These are phyloP conservation scores for Rosalia funebris DNA, from an alignment of 2,888 invertebrate species.

Conservation along the genomic window DNA sequence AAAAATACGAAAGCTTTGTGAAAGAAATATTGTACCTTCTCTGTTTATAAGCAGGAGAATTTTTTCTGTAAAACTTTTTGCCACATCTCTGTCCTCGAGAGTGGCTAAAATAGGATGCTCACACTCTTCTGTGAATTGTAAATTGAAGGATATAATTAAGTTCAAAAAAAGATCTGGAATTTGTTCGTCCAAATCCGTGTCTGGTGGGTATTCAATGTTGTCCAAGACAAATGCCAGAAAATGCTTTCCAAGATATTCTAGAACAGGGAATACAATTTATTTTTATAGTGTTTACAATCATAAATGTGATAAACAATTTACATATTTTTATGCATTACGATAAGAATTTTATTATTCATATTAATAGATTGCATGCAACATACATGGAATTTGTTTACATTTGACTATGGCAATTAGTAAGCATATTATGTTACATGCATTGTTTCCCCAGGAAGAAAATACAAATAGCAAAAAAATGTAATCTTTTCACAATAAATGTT, in stretches of 20 bases:
- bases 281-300: not conserved
- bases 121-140: conserved; percentile 78
- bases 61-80: conserved; percentile 92
- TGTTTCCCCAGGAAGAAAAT: too few species aligned
- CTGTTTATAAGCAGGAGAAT: conserved; percentile 86
- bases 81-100: conserved; percentile 74
- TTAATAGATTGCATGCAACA: too few species aligned
- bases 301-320: too few species aligned
- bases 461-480: too few species aligned
- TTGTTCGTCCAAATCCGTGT: conserved; percentile 84
- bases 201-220: conserved; percentile 82
- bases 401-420: too few species aligned
- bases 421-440: too few species aligned
- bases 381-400: too few species aligned
- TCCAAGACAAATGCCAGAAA: conserved; percentile 85
- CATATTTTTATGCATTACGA: too few species aligned
- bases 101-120: conserved; percentile 80
- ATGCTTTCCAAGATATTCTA: conserved; percentile 85
- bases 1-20: too few species aligned
- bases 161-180: conserved; percentile 87
- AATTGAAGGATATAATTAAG: conserved; percentile 86
- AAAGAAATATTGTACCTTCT: too few species aligned
- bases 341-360: too few species aligned
- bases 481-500: too few species aligned
- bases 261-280: conserved; percentile 48